These are phyloP conservation scores for Chelidonichthys spinosus DNA, from an alignment of 2,797 vertebrate species.

Conservation along the genomic window DNA sequence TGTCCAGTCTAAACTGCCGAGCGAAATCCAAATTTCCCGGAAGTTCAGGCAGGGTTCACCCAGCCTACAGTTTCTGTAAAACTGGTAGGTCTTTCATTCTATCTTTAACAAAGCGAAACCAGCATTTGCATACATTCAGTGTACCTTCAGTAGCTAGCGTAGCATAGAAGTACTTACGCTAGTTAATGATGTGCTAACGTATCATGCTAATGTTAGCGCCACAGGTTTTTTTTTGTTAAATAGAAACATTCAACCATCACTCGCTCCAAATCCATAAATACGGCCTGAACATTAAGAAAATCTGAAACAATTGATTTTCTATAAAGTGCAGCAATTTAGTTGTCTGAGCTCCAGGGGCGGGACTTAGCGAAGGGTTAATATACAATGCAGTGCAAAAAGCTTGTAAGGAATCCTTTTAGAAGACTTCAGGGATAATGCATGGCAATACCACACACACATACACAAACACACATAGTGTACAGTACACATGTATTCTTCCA, in stretches of 20 bases:
- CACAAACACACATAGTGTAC: not conserved
- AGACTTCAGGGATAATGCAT: not conserved
- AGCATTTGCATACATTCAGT: not conserved
- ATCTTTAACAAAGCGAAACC: not conserved
- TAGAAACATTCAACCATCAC: no score
- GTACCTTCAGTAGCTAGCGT: not conserved
- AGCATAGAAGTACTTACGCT: not conserved
- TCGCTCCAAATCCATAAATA: no score
- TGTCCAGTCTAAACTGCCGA: no score
- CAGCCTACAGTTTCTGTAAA: no score
- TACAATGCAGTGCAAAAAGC: slow-evolving; percentile 13
- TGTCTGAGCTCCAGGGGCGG: not conserved
- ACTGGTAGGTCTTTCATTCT: no score
- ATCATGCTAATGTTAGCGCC: no score
- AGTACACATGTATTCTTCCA: slow-evolving; percentile 14
- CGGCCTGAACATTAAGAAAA: no score
- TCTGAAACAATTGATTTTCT: not conserved
- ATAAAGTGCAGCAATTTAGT: no score
- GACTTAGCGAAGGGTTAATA: not conserved
- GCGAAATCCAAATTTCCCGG: no score
- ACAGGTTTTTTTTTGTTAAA: no score
- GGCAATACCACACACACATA: slow-evolving; percentile 10
- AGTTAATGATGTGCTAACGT: no score
- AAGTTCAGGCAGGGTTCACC: no score
- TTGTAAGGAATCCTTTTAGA: slow-evolving; percentile 25